Conservation (phyloP, 2,888 invertebrate species). For the Acronicta leporina region DNA sequence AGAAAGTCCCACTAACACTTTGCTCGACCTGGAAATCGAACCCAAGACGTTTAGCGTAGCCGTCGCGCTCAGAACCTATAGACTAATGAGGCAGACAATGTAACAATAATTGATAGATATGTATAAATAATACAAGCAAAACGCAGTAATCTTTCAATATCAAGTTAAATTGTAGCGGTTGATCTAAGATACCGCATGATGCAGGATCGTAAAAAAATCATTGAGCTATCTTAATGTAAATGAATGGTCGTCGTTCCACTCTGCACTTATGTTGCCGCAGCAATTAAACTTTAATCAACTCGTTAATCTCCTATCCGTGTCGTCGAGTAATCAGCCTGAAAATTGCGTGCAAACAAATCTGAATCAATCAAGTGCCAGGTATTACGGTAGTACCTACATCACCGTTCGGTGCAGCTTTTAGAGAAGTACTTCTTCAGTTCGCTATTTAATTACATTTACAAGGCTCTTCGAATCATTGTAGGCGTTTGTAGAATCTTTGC, state of each 20-base stretch:
- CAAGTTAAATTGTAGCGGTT: conserved; percentile 37
- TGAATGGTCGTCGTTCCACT: conserved; percentile 45
- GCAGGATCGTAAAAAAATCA: conserved; percentile 49
- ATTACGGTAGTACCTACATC: conserved; percentile 18
- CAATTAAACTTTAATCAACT: conserved; percentile 60
- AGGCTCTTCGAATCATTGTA: conserved; percentile 8
- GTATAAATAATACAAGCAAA: conserved; percentile 5
- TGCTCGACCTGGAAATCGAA: no score
- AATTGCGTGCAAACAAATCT: conserved; percentile 60
- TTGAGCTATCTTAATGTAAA: conserved; percentile 53
- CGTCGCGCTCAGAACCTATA: no score
- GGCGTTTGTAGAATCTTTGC: no score
- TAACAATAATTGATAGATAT: no score
- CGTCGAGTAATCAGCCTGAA: conserved; percentile 54
- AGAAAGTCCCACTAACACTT: no score
- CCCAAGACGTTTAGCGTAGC: no score
- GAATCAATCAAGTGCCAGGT: conserved; percentile 50
- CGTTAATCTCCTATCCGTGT: conserved; percentile 54
- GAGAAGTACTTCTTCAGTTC: conserved; percentile 16
- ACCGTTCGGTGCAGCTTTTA: conserved; percentile 2
- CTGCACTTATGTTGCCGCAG: conserved; percentile 52
- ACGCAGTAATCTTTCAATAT: conserved; percentile 25
- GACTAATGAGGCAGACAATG: no score
- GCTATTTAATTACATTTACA: conserved; percentile 16
- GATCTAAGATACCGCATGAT: conserved; percentile 36